Evolutionary conservation across 2,888 invertebrate species (phyloP).

Genomic region (Pogonocherus hispidulus): DNA sequence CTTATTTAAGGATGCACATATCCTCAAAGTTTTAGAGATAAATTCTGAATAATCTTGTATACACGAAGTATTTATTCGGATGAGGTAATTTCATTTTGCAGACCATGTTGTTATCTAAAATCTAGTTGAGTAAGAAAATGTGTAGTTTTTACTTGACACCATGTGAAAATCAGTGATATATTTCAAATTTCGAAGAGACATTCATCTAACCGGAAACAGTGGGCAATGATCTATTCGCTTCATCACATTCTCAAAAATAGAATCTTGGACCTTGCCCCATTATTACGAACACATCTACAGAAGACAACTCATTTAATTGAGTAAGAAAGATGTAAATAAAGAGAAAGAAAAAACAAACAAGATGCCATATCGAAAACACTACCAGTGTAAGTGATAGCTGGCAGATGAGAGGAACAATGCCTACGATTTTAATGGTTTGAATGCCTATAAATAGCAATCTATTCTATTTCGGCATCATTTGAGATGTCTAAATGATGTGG

Average conservation of each 20-base stretch:
- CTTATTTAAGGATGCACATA: too few species aligned
- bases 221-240: neutral
- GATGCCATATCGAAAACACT: conserved; percentile 20
- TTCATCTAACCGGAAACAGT: neutral
- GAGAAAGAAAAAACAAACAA: conserved; percentile 27
- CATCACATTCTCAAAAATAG: neutral
- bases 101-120: too few species aligned
- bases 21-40: too few species aligned
- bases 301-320: conserved; percentile 14
- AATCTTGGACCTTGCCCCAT: neutral
- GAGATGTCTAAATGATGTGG: conserved; percentile 12
- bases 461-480: conserved; percentile 30
- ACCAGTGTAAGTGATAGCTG: conserved; percentile 26
- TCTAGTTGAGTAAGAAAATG: too few species aligned
- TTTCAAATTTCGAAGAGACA: too few species aligned
- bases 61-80: too few species aligned
- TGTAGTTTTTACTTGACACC: too few species aligned
- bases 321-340: conserved; percentile 26
- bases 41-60: too few species aligned
- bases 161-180: too few species aligned
- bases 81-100: too few species aligned
- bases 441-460: conserved; percentile 40
- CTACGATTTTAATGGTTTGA: conserved; percentile 40
- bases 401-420: conserved; percentile 46
- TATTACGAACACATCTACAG: too few species aligned